Evolutionary conservation across 2,888 invertebrate species (phyloP).

Genomic region (Diarsia mendica): DNA sequence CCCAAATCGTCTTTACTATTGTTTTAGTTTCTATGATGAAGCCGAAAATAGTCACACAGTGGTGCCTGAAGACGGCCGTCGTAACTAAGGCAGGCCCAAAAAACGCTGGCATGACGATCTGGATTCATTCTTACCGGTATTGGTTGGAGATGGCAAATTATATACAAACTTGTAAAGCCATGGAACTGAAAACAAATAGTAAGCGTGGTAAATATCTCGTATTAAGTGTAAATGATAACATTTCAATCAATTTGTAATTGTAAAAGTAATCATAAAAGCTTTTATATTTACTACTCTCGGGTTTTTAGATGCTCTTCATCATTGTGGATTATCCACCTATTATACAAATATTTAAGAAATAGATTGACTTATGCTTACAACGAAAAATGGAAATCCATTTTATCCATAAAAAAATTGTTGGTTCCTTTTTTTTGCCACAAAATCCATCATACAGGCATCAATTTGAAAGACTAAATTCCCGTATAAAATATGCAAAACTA

Average conservation of each 20-base stretch:
- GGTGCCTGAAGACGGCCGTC: no score
- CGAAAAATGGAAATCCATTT: slow-evolving; percentile 4
- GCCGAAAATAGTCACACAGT: no score
- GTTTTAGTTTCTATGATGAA: no score
- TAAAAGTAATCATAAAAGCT: not conserved
- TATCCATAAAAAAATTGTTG: slow-evolving; percentile 3
- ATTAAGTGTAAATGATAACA: no score
- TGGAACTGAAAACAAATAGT: no score
- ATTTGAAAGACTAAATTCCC: slow-evolving; percentile 12
- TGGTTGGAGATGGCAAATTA: no score
- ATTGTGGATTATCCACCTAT: slow-evolving; percentile 12
- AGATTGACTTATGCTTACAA: not conserved
- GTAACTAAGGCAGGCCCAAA: no score
- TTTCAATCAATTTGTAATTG: not conserved
- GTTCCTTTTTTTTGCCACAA: not conserved
- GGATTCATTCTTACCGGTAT: no score
- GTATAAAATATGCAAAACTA: slow-evolving; percentile 4
- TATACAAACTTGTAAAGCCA: no score
- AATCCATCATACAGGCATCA: slow-evolving; percentile 24
- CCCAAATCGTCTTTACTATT: no score
- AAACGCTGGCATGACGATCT: no score
- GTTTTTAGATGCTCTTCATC: slow-evolving; percentile 9
- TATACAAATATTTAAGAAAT: slow-evolving; percentile 22
- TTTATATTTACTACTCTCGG: slow-evolving; percentile 6
- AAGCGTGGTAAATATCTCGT: no score